phyloP scores from a whole-genome alignment of 2,113 vertebrate genomes.

The Physeter macrocephalus region DNA sequence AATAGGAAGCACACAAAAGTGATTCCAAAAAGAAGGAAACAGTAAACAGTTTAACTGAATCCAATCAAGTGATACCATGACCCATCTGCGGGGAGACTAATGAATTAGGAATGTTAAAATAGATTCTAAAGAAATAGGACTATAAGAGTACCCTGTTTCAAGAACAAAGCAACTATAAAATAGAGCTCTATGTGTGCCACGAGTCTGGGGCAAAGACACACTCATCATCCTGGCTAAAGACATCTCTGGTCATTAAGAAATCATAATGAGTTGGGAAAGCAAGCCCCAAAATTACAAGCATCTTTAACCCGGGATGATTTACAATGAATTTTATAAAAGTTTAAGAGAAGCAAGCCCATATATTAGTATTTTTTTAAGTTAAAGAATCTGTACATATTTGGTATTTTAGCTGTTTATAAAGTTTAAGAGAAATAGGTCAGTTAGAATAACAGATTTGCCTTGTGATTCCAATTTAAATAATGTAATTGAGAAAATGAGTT shows the following conservation, averaged over 20 bases:
- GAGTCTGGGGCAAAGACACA: neutral
- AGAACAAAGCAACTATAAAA: constrained; percentile 14
- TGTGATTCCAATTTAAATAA: constrained; percentile 16
- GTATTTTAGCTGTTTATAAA: neutral
- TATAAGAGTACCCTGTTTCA: neutral
- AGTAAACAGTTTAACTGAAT: constrained; percentile 27
- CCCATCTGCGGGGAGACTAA: neutral
- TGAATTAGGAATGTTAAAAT: neutral
- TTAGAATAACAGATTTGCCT: neutral
- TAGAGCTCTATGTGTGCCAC: neutral
- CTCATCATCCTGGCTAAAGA: neutral
- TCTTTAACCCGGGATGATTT: neutral
- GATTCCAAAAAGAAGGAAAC: constrained; percentile 7
- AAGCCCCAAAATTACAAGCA: neutral
- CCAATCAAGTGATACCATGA: neutral
- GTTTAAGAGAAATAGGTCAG: neutral
- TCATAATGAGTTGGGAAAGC: neutral
- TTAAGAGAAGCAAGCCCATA: neutral
- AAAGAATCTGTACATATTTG: neutral
- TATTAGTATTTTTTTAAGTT: neutral
- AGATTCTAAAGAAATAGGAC: neutral
- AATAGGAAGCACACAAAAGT: neutral
- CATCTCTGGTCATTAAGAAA: neutral
- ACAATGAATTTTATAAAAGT: neutral
- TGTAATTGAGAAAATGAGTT: neutral